These are phyloP conservation scores for Orchesellides sinensis DNA, from an alignment of 2,888 invertebrate species.

Conservation along the genomic window DNA sequence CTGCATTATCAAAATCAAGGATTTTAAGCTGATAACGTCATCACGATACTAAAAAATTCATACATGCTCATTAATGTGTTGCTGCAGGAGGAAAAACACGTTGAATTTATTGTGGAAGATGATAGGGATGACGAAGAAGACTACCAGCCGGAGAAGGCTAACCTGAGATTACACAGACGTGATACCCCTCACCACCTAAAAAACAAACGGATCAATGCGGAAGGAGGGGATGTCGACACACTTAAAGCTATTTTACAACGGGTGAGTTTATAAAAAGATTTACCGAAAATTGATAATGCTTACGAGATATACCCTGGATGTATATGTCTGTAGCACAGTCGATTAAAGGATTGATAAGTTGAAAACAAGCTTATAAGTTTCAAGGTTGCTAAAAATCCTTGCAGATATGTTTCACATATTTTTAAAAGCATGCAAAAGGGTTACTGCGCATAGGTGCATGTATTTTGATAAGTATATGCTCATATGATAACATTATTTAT, in stretches of 20 bases:
- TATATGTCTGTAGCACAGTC: too few relatives aligned
- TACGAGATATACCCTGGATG: too few relatives aligned
- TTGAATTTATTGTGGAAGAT: conserved; percentile 81
- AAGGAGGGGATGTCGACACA: conserved; percentile 73
- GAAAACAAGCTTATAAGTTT: too few relatives aligned
- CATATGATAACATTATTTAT: too few relatives aligned
- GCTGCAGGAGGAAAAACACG: conserved; percentile 80
- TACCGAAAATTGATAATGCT: too few relatives aligned
- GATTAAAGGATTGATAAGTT: too few relatives aligned
- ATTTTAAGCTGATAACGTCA: neutral
- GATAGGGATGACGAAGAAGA: conserved; percentile 76
- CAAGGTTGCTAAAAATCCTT: too few relatives aligned
- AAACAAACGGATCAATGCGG: conserved; percentile 92
- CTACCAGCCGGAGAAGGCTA: conserved; percentile 69
- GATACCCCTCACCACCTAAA: conserved; percentile 99
- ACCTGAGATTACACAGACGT: conserved; percentile 85
- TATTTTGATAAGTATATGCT: too few relatives aligned
- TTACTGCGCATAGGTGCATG: too few relatives aligned
- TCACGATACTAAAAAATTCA: too few relatives aligned
- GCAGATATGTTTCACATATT: too few relatives aligned
- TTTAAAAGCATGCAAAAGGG: too few relatives aligned
- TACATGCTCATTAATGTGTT: neutral
- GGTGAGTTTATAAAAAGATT: conserved; percentile 53
- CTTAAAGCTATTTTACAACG: conserved; percentile 72
- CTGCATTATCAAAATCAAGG: neutral